phyloP scores from a whole-genome alignment of 2,888 invertebrate species.

The Conus canariensis region DNA sequence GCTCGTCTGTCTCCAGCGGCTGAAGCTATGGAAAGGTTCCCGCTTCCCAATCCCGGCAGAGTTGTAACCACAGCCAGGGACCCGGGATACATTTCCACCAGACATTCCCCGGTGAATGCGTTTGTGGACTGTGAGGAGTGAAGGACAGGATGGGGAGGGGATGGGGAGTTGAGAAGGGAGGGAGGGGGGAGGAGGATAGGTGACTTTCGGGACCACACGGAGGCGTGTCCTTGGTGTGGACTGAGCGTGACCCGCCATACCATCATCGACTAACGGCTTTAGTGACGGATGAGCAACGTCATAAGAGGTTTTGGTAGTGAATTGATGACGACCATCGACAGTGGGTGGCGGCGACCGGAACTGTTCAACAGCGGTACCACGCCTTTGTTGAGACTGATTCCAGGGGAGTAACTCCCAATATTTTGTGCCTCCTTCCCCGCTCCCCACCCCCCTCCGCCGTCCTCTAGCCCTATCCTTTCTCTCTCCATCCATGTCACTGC shows the following conservation, averaged over 20 bases:
- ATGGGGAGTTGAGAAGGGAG: neutral
- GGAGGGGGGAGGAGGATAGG: neutral
- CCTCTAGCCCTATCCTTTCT: too few species aligned
- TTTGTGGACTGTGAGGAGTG: neutral
- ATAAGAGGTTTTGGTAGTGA: neutral
- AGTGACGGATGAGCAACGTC: conserved; percentile 14
- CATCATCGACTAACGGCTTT: neutral
- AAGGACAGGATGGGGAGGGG: neutral
- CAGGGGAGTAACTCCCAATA: too few species aligned
- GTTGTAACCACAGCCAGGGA: neutral
- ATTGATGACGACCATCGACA: neutral
- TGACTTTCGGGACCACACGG: neutral
- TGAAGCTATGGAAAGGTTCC: neutral
- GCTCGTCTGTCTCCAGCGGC: neutral
- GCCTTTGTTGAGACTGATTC: neutral
- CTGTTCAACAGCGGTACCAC: neutral
- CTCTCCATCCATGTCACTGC: too few species aligned
- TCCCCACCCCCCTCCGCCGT: too few species aligned
- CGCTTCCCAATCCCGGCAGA: neutral
- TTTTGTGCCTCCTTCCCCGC: too few species aligned
- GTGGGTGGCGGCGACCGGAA: neutral
- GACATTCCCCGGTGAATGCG: neutral
- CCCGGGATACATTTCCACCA: neutral
- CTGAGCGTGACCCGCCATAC: conserved; percentile 16
- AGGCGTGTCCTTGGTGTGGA: conserved; percentile 13